Percentiles rank a stretch among this genome's conserved stretches.
Evolutionary conservation across 2,888 invertebrate species (phyloP).

Genomic region (Axea sp.): DNA sequence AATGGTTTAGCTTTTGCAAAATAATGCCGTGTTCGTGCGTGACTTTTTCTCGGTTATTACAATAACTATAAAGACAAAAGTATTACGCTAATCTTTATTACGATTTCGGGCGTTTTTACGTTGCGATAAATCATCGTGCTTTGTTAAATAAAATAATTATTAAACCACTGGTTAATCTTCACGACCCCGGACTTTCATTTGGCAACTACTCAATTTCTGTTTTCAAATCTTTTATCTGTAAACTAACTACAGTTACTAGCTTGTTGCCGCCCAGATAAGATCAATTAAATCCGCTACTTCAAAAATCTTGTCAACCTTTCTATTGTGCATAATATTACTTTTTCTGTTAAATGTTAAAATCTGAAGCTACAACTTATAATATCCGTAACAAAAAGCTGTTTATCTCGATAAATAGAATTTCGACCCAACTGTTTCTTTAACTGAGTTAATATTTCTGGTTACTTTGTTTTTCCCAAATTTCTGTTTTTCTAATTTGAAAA

Average conservation of each 20-base stretch:
- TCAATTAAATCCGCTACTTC: conserved; percentile 22
- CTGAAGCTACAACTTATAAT: conserved; percentile 28
- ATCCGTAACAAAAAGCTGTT: conserved; percentile 30
- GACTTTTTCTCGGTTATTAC: conserved; percentile 39
- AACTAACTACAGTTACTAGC: conserved; percentile 29
- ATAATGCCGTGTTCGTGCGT: conserved; percentile 38
- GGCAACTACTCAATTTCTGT: conserved; percentile 19
- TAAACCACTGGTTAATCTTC: conserved; percentile 7
- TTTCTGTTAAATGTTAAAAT: conserved; percentile 11
- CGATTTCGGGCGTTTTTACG: conserved; percentile 24
- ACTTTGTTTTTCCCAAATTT: conserved; percentile 13
- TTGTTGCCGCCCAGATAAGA: conserved; percentile 27
- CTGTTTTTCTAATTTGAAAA: conserved; percentile 7
- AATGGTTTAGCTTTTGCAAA: conserved; percentile 27
- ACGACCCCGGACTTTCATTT: neutral
- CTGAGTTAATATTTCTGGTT: conserved; percentile 40
- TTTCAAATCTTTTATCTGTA: conserved; percentile 12
- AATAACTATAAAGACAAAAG: conserved; percentile 37
- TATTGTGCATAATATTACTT: conserved; percentile 22
- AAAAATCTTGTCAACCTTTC: conserved; percentile 22
- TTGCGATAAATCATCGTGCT: conserved; percentile 16
- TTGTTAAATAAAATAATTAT: conserved; percentile 42
- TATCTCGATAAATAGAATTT: conserved; percentile 29
- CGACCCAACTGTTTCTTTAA: conserved; percentile 14
- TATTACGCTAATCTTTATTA: conserved; percentile 42